Conservation (phyloP, 2,888 invertebrate species). For the Caenorhabditis parvicauda region DNA sequence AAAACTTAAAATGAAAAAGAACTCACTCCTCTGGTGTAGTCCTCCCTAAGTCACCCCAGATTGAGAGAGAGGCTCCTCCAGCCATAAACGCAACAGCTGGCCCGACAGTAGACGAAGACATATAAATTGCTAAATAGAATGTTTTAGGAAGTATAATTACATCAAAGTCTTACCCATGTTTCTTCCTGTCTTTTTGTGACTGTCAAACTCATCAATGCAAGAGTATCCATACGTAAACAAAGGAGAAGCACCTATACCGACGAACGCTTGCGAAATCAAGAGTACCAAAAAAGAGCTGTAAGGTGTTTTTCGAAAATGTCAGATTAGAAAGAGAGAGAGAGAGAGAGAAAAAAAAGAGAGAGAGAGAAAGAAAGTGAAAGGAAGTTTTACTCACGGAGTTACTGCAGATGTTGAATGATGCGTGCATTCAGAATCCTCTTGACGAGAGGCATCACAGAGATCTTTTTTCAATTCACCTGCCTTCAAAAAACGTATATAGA, state of each 20-base stretch:
- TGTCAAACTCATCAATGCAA: slow-evolving; percentile 43
- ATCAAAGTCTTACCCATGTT: slow-evolving; percentile 30
- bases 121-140: slow-evolving; percentile 72
- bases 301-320: too few relatives aligned
- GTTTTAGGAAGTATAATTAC: background rate
- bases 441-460: too few relatives aligned
- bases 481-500: background rate
- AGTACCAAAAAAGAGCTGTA: slow-evolving; percentile 30
- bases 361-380: too few relatives aligned
- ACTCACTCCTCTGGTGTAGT: slow-evolving; percentile 28
- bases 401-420: too few relatives aligned
- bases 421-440: too few relatives aligned
- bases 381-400: too few relatives aligned
- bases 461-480: slow-evolving; percentile 12
- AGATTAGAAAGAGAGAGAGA: slow-evolving; percentile 2
- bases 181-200: slow-evolving; percentile 36
- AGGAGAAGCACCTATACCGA: slow-evolving; percentile 42
- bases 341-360: slow-evolving; percentile 6
- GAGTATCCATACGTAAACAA: slow-evolving; percentile 47
- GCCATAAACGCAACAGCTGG: slow-evolving; percentile 81
- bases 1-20: background rate
- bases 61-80: slow-evolving; percentile 77
- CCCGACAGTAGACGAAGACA: slow-evolving; percentile 78
- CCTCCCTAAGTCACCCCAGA: slow-evolving; percentile 67
- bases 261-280: slow-evolving; percentile 36